Evolutionary conservation across 2,113 vertebrate species (phyloP).

Genomic region (Pseudorhombus dupliciocellatus): DNA sequence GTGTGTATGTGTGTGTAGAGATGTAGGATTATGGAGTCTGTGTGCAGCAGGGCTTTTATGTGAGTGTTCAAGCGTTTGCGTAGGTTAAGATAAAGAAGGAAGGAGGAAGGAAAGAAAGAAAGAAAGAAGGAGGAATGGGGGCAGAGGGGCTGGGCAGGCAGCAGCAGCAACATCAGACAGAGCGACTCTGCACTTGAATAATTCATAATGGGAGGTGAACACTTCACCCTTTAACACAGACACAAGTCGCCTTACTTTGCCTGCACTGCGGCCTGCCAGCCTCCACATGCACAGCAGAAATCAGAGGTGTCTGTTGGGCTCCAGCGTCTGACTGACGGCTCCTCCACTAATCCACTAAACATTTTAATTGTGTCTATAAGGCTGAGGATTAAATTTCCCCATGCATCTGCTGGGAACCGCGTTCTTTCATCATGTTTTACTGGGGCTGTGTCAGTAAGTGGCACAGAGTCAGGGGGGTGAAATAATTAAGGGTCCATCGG

Average conservation of each 20-base stretch:
- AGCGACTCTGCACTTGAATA: constrained; percentile 77
- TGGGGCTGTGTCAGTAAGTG: background rate
- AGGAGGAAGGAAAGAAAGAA: constrained; percentile 38
- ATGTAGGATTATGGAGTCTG: constrained; percentile 5
- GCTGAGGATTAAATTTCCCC: constrained; percentile 12
- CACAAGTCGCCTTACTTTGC: constrained; percentile 74
- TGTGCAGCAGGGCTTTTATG: constrained; percentile 8
- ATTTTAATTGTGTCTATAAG: constrained; percentile 17
- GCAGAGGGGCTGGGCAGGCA: constrained; percentile 68
- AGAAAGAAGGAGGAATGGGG: constrained; percentile 41
- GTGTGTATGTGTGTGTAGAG: background rate
- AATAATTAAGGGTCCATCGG: background rate
- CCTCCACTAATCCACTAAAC: constrained; percentile 12
- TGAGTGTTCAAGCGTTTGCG: background rate
- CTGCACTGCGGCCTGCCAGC: constrained; percentile 75
- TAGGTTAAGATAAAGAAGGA: background rate
- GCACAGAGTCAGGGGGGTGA: background rate
- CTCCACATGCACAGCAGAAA: constrained; percentile 33
- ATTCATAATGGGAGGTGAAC: constrained; percentile 82
- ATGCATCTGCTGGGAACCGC: constrained; percentile 20
- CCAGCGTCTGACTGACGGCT: constrained; percentile 17
- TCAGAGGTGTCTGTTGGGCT: background rate
- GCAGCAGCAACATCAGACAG: constrained; percentile 77
- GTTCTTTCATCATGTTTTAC: constrained; percentile 16
- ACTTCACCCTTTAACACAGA: constrained; percentile 80